Percentiles rank a stretch among this genome's conserved stretches.
Conservation (phyloP, 1,140 invertebrate species). For the Paracyclopina nana region DNA sequence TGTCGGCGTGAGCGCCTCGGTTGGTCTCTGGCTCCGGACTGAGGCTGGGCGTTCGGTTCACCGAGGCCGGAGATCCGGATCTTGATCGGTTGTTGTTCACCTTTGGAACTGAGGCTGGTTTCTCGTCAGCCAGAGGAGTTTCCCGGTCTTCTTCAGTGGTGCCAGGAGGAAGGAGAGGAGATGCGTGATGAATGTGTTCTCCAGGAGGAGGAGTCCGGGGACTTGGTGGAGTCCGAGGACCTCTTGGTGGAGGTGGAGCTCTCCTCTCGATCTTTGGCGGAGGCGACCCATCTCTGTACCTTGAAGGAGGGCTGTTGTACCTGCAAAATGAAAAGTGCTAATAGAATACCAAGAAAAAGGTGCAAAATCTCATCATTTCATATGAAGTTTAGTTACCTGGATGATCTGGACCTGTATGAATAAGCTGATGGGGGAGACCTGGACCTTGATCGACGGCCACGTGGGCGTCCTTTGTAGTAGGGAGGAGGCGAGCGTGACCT, state of each 20-base stretch:
- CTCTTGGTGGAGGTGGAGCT: neutral
- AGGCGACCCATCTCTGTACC: no score
- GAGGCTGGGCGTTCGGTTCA: constrained; percentile 9
- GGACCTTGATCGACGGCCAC: neutral
- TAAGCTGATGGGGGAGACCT: no score
- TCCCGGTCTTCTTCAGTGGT: neutral
- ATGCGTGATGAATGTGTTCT: neutral
- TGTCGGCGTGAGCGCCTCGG: no score
- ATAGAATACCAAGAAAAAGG: no score
- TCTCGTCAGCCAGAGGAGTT: neutral
- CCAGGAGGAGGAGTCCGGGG: neutral
- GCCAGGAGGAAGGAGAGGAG: neutral
- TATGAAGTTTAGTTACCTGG: no score
- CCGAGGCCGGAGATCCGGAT: neutral
- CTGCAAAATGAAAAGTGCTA: no score
- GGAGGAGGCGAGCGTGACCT: no score
- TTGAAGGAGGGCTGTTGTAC: no score
- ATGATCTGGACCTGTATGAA: no score
- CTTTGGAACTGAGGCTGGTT: neutral
- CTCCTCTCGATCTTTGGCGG: no score
- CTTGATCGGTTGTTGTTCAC: neutral
- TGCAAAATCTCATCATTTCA: no score
- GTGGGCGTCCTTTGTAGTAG: neutral
- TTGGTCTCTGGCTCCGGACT: constrained; percentile 8
- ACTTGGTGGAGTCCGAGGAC: neutral